phyloP scores from a whole-genome alignment of 1,140 invertebrate genomes.

The Leptinotarsa undecemlineata region DNA sequence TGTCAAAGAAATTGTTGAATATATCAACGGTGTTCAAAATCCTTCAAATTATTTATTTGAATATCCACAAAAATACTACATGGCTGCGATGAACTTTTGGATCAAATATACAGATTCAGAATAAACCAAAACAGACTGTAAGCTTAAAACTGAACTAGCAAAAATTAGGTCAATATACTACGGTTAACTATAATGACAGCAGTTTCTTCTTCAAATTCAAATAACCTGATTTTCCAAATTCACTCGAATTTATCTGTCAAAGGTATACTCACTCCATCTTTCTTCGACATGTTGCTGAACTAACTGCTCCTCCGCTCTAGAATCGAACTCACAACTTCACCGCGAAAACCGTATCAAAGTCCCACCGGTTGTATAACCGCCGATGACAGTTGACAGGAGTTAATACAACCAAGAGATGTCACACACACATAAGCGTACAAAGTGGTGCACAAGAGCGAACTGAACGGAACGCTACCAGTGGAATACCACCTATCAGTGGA shows the following conservation, averaged over 20 bases:
- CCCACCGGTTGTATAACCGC: not conserved
- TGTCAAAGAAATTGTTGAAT: no score
- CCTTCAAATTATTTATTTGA: no score
- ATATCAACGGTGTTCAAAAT: no score
- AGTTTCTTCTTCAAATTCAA: no score
- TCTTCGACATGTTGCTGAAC: not conserved
- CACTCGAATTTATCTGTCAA: not conserved
- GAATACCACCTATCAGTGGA: constrained; percentile 1
- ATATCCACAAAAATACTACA: no score
- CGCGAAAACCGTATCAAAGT: not conserved
- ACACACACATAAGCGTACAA: constrained; percentile 16
- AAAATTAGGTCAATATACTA: no score
- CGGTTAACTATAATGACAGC: no score
- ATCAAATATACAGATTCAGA: no score
- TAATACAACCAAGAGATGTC: not conserved
- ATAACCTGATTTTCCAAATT: no score
- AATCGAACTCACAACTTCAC: constrained; percentile 2
- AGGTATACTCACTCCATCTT: not conserved
- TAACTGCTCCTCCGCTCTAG: not conserved
- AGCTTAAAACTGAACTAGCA: no score
- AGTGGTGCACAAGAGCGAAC: constrained; percentile 17
- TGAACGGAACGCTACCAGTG: constrained; percentile 6
- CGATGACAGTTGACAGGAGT: not conserved
- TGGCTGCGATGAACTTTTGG: no score
- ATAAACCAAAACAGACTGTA: no score